Evolutionary conservation across 2,888 invertebrate species (phyloP), one percentile per base, ranked within the genome.

Genomic region (Stenurella melanura): DNA sequence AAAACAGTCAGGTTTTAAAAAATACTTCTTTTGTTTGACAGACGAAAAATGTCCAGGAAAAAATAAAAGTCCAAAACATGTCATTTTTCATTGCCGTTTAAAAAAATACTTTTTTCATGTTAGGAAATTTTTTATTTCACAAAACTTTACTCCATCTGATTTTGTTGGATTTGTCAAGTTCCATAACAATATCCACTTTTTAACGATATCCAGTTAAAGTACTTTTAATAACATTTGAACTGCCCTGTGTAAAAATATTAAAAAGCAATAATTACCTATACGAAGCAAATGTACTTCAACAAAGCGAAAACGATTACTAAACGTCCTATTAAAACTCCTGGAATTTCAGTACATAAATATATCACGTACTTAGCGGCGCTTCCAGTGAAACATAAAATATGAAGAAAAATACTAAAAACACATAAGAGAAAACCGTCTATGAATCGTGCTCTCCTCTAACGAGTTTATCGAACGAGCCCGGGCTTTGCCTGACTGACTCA

Each of bases 381-480:
- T 21, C 19, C 6, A 18, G 11, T 58, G 58, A 58, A 58, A 58
- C 15, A 58, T 58, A 58, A 58, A 58, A 58, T 21, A 21, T 21
- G 11, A 58, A 21, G 58, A 50, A 58, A 58, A 19, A 19, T 19
- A 11, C 58, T 58, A 15, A 58, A 57, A 58, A 58, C 58, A 21
- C 57, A 57, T 57, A 21, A 21, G 21, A 58, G 58, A 58, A 58
- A 61, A 18, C 61, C 61, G 61, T 30, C n/a, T 30, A 61, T 61
- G 61, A 61, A 61, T 61, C 61, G 61, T 61, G 61, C 61, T 30
- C 12, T 30, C 34, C 34, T 30, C 34, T 60, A 60, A 70, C 70
- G 70, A 70, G 21, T 70, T 70, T 70, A 70, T 70, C 70, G 70
- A 70, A 60, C 70, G 60, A 17, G 10, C 69, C 58, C 18, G 19